Evolutionary conservation across 2,797 vertebrate species (phyloP), one percentile per base, ranked within the genome.

Genomic region (Gymnodraco acuticeps): DNA sequence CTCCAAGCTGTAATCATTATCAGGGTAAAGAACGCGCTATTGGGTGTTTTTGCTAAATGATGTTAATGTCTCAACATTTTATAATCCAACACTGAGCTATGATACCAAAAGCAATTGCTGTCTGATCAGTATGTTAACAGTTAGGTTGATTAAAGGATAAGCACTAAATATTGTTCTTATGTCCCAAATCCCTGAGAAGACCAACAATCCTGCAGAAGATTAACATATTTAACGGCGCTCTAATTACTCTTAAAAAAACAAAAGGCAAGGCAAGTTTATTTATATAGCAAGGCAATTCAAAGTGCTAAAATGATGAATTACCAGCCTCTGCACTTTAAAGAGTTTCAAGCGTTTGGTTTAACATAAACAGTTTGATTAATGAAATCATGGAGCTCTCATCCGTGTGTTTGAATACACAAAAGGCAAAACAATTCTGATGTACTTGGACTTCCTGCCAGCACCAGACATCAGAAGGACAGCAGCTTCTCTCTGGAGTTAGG

Each of bases 1-100:
- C 77, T 68, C 38, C 17, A 76, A 76, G 70, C 72, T 69, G 43
- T 52, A 63, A 75, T 80, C 75, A 81, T 74, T 69, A 85, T 55
- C 62, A 51, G 8, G 4, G 33, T 63, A 56, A 72, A 80, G 53
- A 78, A 72, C 13, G 16, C 48, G 54, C 63, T 74, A 60, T 53
- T 13, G 66, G 63, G 59, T 75, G 67, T 62, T 83, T 73, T 20
- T 43, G 59, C 38, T 67, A 31, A 81, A 53, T 75, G 67, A 73
- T 77, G 75, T 61, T 55, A 71, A 79, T 71, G 55, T 48, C 6
- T 59, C 19, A 60, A 65, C 69, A 63, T 13, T 47, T 17, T 75
- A 47, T 45, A 38, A 70, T 61, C 23, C 63, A 62, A 60, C 33
- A n/a, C 43, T 38, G 8, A 38, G 38, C 8, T 64, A 43, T 69